Evolutionary conservation across 1,140 invertebrate genomes (phyloP).

Genomic region (Bombus confusus): DNA sequence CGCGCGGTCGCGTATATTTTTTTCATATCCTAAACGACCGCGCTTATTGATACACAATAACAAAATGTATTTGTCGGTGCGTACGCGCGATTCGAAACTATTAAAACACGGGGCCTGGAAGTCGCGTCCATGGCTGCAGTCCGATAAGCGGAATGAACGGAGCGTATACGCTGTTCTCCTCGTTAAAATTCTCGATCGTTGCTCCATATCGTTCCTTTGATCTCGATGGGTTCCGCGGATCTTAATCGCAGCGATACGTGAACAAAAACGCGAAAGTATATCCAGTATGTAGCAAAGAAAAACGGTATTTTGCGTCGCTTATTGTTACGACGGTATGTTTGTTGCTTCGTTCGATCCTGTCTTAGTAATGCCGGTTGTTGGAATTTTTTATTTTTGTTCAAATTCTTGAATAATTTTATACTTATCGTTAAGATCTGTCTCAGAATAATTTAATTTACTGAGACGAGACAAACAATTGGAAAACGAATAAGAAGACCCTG

Average conservation of each 20-base stretch:
- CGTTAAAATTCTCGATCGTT: slow-evolving; percentile 32
- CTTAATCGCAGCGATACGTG: slow-evolving; percentile 16
- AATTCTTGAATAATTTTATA: neutral
- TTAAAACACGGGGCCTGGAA: slow-evolving; percentile 13
- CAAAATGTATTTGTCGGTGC: slow-evolving; percentile 8
- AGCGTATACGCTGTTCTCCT: neutral
- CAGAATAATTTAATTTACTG: no score
- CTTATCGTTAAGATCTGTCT: neutral
- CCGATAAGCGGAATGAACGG: neutral
- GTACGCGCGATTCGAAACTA: neutral
- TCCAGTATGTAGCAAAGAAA: slow-evolving; percentile 4
- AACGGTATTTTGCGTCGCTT: slow-evolving; percentile 32
- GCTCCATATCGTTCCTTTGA: slow-evolving; percentile 49
- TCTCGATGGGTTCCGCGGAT: slow-evolving; percentile 52
- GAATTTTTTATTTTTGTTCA: neutral
- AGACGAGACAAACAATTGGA: no score
- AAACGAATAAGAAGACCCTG: no score
- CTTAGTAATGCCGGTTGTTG: slow-evolving; percentile 1
- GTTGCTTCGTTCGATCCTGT: neutral
- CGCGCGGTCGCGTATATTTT: slow-evolving; percentile 64
- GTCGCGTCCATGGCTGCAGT: slow-evolving; percentile 3
- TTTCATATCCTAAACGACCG: slow-evolving; percentile 52
- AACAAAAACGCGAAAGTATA: slow-evolving; percentile 31
- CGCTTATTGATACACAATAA: slow-evolving; percentile 10
- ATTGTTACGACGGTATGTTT: neutral